phyloP scores from a whole-genome alignment of 30 jellyfish, hydroid and myxozoan species.

The Clytia hemisphaerica region DNA sequence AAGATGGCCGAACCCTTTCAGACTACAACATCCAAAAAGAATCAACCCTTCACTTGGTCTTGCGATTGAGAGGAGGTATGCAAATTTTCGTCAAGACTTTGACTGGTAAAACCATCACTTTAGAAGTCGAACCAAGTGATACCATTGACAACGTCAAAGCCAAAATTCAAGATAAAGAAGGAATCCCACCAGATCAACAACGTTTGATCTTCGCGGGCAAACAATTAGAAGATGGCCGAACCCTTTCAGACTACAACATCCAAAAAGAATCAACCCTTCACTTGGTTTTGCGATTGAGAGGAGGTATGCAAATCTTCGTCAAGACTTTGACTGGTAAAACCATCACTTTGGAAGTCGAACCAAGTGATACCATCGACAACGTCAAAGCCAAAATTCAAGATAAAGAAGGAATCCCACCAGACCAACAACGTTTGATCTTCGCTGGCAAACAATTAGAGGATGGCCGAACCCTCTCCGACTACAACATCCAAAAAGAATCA shows the following conservation, averaged over 20 bases:
- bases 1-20: conserved; percentile 95
- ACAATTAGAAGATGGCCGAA: conserved; percentile 98
- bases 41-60: conserved; percentile 91
- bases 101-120: conserved; percentile 93
- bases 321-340: conserved; percentile 95
- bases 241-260: conserved; percentile 90
- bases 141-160: conserved; percentile 86
- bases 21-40: conserved; percentile 97
- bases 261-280: conserved; percentile 96
- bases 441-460: conserved; percentile 98
- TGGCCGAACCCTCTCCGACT: conserved; percentile 93
- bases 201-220: conserved; percentile 92
- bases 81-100: conserved; percentile 88
- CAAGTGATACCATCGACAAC: conserved; percentile 77
- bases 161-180: conserved; percentile 94
- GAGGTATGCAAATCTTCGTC: conserved; percentile 98
- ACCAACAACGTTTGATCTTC: conserved; percentile 87
- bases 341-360: conserved; percentile 94
- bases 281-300: conserved; percentile 89
- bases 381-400: conserved; percentile 84
- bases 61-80: conserved; percentile 97
- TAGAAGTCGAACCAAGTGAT: conserved; percentile 95
- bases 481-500: conserved; percentile 92
- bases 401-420: conserved; percentile 98
- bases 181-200: conserved; percentile 98